Conservation (phyloP, 2,888 invertebrate species). For the Furcula furcula region DNA sequence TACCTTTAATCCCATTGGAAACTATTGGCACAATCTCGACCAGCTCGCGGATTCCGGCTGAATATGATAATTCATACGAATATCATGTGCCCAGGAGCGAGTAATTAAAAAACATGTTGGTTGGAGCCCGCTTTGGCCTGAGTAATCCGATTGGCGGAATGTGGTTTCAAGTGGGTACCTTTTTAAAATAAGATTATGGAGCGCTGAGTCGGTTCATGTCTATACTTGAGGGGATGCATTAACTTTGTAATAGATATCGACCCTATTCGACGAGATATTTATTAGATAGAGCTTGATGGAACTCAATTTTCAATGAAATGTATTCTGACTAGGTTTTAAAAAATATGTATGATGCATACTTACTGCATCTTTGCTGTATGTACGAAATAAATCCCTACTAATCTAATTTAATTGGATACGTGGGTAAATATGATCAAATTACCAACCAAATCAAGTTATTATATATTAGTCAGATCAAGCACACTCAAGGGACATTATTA, state of each 20-base stretch:
- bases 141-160: slow-evolving; percentile 51
- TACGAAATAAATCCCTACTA: too few species aligned
- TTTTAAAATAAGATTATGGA: slow-evolving; percentile 54
- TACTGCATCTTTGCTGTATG: too few species aligned
- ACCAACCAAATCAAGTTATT: neutral
- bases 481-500: too few species aligned
- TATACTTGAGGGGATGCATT: slow-evolving; percentile 6
- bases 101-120: slow-evolving; percentile 73
- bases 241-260: neutral
- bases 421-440: neutral
- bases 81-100: slow-evolving; percentile 24
- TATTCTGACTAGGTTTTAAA: too few species aligned
- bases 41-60: slow-evolving; percentile 46
- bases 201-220: slow-evolving; percentile 36
- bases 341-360: too few species aligned
- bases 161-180: slow-evolving; percentile 38
- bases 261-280: too few species aligned
- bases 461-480: neutral
- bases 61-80: slow-evolving; percentile 54
- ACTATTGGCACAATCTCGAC: slow-evolving; percentile 53
- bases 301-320: too few species aligned
- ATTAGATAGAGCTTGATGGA: too few species aligned
- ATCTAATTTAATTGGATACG: neutral
- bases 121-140: slow-evolving; percentile 33
- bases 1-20: slow-evolving; percentile 35